A percentile compares a stretch with the other conserved stretches of the same genome.
Conservation (phyloP, 2,888 invertebrate species). For the Eugnorisma glareosa region DNA sequence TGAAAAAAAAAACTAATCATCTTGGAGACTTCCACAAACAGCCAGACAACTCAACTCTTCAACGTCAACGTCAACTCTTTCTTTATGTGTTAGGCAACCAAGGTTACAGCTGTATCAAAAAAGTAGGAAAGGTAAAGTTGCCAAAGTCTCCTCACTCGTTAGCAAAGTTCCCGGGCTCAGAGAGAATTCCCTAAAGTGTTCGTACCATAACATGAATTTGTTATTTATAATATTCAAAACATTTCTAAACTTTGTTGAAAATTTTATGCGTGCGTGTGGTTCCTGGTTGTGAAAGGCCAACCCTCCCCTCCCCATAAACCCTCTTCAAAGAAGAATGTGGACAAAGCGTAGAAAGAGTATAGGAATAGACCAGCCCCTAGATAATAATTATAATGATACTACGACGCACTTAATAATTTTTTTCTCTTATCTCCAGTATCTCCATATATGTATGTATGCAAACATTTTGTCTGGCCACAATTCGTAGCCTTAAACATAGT, state of each 20-base stretch:
- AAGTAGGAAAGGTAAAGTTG: conserved; percentile 6
- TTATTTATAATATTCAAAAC: conserved; percentile 58
- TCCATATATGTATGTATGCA: too few relatives aligned
- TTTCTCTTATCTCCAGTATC: too few relatives aligned
- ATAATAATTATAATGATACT: not conserved
- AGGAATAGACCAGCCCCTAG: not conserved
- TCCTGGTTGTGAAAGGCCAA: conserved; percentile 19
- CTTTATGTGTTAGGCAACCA: not conserved
- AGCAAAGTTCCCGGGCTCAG: conserved; percentile 23
- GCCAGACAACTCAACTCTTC: too few relatives aligned
- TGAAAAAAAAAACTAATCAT: not conserved
- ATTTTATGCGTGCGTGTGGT: conserved; percentile 34
- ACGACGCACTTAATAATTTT: not conserved
- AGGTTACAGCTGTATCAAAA: not conserved
- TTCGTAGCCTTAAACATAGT: not conserved
- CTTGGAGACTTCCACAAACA: not conserved
- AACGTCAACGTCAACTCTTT: not conserved
- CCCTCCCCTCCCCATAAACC: not conserved
- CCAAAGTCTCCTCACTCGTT: conserved; percentile 26
- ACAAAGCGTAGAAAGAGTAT: not conserved
- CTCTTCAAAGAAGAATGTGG: not conserved
- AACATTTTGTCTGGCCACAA: not conserved
- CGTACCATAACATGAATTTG: conserved; percentile 38
- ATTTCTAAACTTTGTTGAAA: conserved; percentile 42
- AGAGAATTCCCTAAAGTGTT: conserved; percentile 49